phyloP scores from a whole-genome alignment of 64 coral and sea anemone species.

The Porites australiensis region DNA sequence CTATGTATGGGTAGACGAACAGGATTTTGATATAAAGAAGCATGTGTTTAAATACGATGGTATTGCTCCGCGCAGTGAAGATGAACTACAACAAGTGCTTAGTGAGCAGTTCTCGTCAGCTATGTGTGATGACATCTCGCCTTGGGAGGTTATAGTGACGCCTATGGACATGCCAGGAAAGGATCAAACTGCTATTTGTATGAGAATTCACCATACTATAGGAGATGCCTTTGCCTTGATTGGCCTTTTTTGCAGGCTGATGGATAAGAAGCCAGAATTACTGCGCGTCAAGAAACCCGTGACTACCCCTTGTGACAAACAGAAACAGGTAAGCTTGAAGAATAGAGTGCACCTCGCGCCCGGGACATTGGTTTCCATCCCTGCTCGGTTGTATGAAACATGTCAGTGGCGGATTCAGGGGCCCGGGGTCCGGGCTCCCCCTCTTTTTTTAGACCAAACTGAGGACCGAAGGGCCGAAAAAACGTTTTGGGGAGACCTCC shows the following conservation, averaged over 20 bases:
- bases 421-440: too few relatives aligned
- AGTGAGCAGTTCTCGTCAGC: slow-evolving; percentile 60
- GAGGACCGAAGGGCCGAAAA: too few relatives aligned
- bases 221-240: slow-evolving; percentile 88
- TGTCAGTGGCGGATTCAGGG: too few relatives aligned
- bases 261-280: slow-evolving; percentile 88
- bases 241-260: slow-evolving; percentile 69
- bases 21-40: slow-evolving; percentile 76
- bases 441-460: too few relatives aligned
- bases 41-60: slow-evolving; percentile 71
- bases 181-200: slow-evolving; percentile 73
- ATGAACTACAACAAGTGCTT: slow-evolving; percentile 60
- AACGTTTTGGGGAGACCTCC: too few relatives aligned
- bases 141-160: slow-evolving; percentile 74
- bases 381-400: too few relatives aligned
- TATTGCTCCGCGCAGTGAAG: slow-evolving; percentile 51
- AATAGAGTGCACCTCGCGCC: too few relatives aligned
- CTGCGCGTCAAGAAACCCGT: slow-evolving; percentile 83
- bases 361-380: too few relatives aligned
- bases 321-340: slow-evolving; percentile 42
- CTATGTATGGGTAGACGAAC: slow-evolving; percentile 85
- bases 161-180: slow-evolving; percentile 65
- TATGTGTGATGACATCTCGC: slow-evolving; percentile 70
- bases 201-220: slow-evolving; percentile 83
- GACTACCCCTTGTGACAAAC: slow-evolving; percentile 84